These are phyloP conservation scores for Temnothorax ravouxi DNA, from an alignment of 2,888 invertebrate genomes.

Conservation along the genomic window DNA sequence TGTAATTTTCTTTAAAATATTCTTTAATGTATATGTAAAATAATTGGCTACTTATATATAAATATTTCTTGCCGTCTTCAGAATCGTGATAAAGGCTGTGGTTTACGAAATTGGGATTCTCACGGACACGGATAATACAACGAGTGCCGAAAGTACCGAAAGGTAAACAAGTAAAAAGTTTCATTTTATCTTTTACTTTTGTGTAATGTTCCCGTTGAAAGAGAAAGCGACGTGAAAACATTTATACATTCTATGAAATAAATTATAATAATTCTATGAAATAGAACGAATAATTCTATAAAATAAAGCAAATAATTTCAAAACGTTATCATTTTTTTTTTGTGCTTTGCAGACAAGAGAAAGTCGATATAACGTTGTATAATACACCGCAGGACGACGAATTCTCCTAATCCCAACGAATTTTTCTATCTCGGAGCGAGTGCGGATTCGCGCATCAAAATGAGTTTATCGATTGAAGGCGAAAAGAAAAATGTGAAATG, in stretches of 20 bases:
- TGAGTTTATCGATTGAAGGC: background rate
- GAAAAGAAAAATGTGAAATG: slow-evolving; percentile 1
- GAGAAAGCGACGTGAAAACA: background rate
- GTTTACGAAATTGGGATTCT: slow-evolving; percentile 89
- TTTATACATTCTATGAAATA: background rate
- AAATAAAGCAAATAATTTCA: background rate
- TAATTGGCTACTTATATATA: background rate
- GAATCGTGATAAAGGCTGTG: slow-evolving; percentile 88
- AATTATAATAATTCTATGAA: no score
- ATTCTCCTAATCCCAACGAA: slow-evolving; percentile 9
- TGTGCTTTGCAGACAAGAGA: slow-evolving; percentile 61
- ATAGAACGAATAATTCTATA: no score
- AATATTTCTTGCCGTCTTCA: slow-evolving; percentile 73
- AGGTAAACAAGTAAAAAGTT: slow-evolving; percentile 62
- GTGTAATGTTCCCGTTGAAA: background rate
- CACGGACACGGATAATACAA: slow-evolving; percentile 86
- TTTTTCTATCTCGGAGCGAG: background rate
- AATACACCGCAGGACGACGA: slow-evolving; percentile 55
- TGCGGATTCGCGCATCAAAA: background rate
- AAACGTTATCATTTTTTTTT: slow-evolving; percentile 29
- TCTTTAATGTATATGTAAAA: background rate
- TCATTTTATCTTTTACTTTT: background rate
- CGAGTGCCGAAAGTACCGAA: slow-evolving; percentile 84
- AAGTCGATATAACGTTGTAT: slow-evolving; percentile 69
- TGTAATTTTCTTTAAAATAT: slow-evolving; percentile 36